Evolutionary conservation across 2,113 vertebrate genomes (phyloP).

Genomic region (Coracopsis vasa): DNA sequence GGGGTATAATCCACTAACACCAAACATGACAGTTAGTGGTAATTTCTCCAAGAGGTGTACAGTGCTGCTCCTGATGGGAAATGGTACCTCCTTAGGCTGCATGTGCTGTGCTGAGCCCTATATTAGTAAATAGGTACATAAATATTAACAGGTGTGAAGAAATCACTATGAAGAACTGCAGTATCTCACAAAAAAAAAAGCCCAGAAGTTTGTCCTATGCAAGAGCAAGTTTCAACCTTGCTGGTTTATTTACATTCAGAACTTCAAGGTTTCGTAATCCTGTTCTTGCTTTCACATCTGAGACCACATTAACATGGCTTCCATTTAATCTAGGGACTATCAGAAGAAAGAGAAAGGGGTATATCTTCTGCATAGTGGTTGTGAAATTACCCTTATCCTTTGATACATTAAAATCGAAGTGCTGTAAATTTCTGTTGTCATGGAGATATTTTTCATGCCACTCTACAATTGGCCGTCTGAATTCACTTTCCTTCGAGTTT

Average conservation of each 20-base stretch:
- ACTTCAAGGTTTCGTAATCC: background rate
- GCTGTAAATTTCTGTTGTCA: constrained; percentile 75
- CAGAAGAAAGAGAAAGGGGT: background rate
- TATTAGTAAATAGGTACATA: background rate
- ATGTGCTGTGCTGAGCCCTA: rapidly evolving
- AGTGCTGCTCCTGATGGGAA: background rate
- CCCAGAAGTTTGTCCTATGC: background rate
- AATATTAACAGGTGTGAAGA: background rate
- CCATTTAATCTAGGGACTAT: background rate
- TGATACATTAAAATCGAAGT: constrained; percentile 73
- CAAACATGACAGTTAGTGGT: background rate
- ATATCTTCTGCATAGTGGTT: background rate
- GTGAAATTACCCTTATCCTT: constrained; percentile 68
- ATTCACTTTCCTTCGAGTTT: constrained; percentile 74
- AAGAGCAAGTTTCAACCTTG: background rate
- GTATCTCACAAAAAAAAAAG: background rate
- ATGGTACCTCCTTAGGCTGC: background rate
- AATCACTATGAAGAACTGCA: background rate
- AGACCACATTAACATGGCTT: background rate
- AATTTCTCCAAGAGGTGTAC: background rate
- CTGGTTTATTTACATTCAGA: background rate
- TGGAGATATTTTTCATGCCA: constrained; percentile 65
- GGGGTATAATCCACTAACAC: background rate
- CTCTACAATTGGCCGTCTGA: constrained; percentile 38
- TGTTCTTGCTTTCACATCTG: background rate